Evolutionary conservation across 2,888 invertebrate genomes (phyloP), one percentile per base, ranked within the genome.

Genomic region (Xestia c-nigrum): DNA sequence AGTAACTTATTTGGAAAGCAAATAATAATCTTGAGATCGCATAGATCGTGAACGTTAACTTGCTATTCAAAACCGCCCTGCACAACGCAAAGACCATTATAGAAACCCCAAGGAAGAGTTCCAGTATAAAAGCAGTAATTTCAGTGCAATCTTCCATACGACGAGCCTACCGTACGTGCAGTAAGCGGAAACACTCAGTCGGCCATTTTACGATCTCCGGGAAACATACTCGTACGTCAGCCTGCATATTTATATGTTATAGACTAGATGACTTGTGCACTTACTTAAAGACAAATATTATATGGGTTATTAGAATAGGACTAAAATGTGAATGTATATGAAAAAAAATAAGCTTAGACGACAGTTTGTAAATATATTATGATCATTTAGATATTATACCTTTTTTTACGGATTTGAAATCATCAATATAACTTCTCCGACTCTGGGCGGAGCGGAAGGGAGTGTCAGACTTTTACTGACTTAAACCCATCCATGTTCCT

Each of bases 121-220:
- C 61, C 31, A 70, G 69, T 61, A 69, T 63, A 70, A 61, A 69
- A 65, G 74, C 59, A 24, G 55, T 75, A 65, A 82, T 65, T 72
- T 75, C 16, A 65, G 50, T 52, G 38, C 75, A 84, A 63, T 80
- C 43, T 82, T 75, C 68, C 52, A 40, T 66, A 31, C 38, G 50
- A 14, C 46, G 21, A 69, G 57, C 24, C 47, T 68, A 38, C 40
- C 12, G 43, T 57, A n/a, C 47, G 61, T 68, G 55, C 61, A 55
- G 70, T 43, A 24, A 75, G 40, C 84, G 84, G 84, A 84, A 82
- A 66, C 69, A 52, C 40, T 57, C 31, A 19, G 75, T 43, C 75
- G 57, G 72, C 61, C 84, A 72, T 84, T 85, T 84, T 81, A 74
- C 71, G 81, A 74, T 67, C 84, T 79, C 82, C 52, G 72, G 31